Evolutionary conservation across 2,888 invertebrate species (phyloP), one percentile per base, ranked within the genome.

Genomic region (Carterocephalus palaemon): DNA sequence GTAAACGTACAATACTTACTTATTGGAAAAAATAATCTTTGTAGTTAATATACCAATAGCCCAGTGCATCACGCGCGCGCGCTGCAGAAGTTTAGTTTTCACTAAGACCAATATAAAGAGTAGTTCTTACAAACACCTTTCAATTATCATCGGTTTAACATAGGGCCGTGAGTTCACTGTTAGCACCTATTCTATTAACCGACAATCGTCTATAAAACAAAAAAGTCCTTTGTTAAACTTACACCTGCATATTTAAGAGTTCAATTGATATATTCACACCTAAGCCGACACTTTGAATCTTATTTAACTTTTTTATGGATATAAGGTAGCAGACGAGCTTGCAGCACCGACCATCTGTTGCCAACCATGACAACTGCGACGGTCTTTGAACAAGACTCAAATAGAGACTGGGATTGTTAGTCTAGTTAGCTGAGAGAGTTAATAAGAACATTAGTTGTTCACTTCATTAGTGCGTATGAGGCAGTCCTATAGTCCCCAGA

Each of bases 251-350:
- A 39, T 33, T 52, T 56, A 37, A 33, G 47, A 46, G 39, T 48
- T 49, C 53, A 59, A 62, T 62, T 59, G 52, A 54, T 48, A 56
- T 54, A 54, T 63, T 63, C 55, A 62, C 62, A 62, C 62, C 57
- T 57, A 47, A 19, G 39, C 42, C 48, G 46, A 46, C 19, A 16
- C 43, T 23, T 45, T 22, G 23, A 24, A 31, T 31, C 37, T 45
- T 45, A 45, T 31, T n/a, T 43, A 43, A 37, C 31, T 31, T n/a
- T n/a, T n/a, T n/a, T n/a, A n/a, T n/a, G 15, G 22, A 34, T 20
- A 28, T 34, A 22, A 22, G 33, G 12, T 29, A 29, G n/a, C 12
- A 17, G n/a, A n/a, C n/a, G n/a, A n/a, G n/a, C n/a, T n/a, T n/a
- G n/a, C n/a, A n/a, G n/a, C n/a, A n/a, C n/a, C n/a, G n/a, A n/a